Evolutionary conservation across 2,888 invertebrate species (phyloP).

Genomic region (Himalopsyche kuldschensis): DNA sequence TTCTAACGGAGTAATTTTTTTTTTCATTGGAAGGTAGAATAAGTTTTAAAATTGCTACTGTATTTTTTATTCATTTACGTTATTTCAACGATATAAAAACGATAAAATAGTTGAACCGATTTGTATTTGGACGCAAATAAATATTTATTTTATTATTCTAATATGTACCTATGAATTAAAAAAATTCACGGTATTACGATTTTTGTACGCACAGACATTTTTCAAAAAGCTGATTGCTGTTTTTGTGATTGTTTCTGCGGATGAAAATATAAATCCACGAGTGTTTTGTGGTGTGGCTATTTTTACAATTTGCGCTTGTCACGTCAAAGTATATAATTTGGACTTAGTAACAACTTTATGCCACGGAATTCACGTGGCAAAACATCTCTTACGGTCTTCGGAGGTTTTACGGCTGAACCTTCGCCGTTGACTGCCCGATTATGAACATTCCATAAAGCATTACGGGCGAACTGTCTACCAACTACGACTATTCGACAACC

Average conservation of each 20-base stretch:
- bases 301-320: not conserved
- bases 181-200: no score
- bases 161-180: no score
- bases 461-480: not conserved
- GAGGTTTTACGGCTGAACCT: not conserved
- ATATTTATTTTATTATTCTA: no score
- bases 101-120: no score
- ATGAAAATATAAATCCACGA: not conserved
- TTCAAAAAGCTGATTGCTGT: no score
- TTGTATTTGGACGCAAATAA: no score
- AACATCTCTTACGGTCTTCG: not conserved
- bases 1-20: no score
- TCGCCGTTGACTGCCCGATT: not conserved
- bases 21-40: no score
- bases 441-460: conserved; percentile 10
- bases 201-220: no score
- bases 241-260: not conserved
- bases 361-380: conserved; percentile 1
- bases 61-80: no score
- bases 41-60: no score
- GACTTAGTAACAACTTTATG: not conserved
- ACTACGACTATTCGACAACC: not conserved
- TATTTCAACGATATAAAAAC: no score
- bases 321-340: not conserved
- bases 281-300: not conserved